A percentile compares a stretch with the other conserved stretches of the same genome.
Conservation (phyloP, 1,140 invertebrate species). For the Drosophila bocki region DNA sequence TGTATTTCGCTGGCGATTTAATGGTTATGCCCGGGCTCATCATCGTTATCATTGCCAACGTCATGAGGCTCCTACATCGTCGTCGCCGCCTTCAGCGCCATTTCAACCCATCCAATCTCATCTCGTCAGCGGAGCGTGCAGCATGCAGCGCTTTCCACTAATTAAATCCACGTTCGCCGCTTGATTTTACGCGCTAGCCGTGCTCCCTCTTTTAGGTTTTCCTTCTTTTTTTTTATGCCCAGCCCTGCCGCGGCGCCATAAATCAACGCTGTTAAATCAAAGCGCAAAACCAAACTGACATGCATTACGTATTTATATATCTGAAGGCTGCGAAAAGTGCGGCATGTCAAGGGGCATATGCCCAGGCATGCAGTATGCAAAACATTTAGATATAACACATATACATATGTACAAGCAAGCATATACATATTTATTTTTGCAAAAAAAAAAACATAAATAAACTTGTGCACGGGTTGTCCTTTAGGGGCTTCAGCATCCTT, state of each 20-base stretch:
- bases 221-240: slow-evolving; percentile 14
- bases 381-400: slow-evolving; percentile 32
- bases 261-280: slow-evolving; percentile 81
- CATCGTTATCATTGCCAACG: slow-evolving; percentile 31
- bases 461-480: slow-evolving; percentile 16
- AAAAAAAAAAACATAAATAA: slow-evolving; percentile 17
- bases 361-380: slow-evolving; percentile 23
- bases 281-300: slow-evolving; percentile 79
- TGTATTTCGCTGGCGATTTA: slow-evolving; percentile 46
- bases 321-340: slow-evolving; percentile 26
- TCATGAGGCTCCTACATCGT: neutral
- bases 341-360: slow-evolving; percentile 16
- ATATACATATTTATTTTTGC: slow-evolving; percentile 17
- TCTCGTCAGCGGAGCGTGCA: slow-evolving; percentile 43
- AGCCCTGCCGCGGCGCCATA: slow-evolving; percentile 42
- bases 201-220: neutral
- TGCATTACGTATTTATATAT: slow-evolving; percentile 79
- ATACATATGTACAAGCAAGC: neutral
- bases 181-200: slow-evolving; percentile 24
- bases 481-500: slow-evolving; percentile 4
- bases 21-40: slow-evolving; percentile 38
- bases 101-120: slow-evolving; percentile 32
- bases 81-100: slow-evolving; percentile 5
- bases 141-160: slow-evolving; percentile 38
- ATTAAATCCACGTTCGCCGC: slow-evolving; percentile 36